A percentile compares a stretch with the other conserved stretches of the same genome.
Evolutionary conservation across 2,113 vertebrate species (phyloP).

Genomic region (Romanogobio albipinnatus): DNA sequence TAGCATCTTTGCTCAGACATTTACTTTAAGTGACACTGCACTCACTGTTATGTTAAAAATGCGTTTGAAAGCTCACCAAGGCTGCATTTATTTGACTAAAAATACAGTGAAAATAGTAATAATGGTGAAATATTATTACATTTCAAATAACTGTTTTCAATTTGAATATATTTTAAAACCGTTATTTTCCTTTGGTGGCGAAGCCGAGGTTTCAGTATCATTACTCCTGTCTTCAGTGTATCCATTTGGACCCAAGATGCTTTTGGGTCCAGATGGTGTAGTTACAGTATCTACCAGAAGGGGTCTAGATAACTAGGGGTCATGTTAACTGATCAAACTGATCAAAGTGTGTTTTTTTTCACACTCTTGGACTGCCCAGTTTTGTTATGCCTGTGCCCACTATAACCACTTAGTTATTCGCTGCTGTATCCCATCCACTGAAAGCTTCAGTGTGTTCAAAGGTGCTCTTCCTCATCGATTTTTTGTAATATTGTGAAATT

Average conservation of each 20-base stretch:
- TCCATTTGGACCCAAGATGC: neutral
- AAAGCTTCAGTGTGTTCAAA: neutral
- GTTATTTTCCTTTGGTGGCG: too few relatives aligned
- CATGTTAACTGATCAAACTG: neutral
- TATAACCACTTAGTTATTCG: neutral
- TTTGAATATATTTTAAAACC: too few relatives aligned
- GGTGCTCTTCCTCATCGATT: neutral
- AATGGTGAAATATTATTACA: too few relatives aligned
- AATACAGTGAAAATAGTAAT: too few relatives aligned
- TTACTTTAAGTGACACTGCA: constrained; percentile 8
- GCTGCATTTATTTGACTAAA: too few relatives aligned
- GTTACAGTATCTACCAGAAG: neutral
- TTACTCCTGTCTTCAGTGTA: too few relatives aligned
- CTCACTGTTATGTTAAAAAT: neutral
- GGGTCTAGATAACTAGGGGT: neutral
- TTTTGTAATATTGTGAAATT: neutral
- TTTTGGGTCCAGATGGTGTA: neutral
- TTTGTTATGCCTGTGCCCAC: neutral
- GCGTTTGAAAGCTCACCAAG: too few relatives aligned
- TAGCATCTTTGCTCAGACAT: neutral
- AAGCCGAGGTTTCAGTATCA: too few relatives aligned
- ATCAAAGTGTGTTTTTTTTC: too few relatives aligned
- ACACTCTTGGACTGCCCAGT: neutral
- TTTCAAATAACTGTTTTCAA: too few relatives aligned
- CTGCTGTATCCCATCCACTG: neutral